Evolutionary conservation across 2,888 invertebrate genomes (phyloP).

Genomic region (Agrilus mali): DNA sequence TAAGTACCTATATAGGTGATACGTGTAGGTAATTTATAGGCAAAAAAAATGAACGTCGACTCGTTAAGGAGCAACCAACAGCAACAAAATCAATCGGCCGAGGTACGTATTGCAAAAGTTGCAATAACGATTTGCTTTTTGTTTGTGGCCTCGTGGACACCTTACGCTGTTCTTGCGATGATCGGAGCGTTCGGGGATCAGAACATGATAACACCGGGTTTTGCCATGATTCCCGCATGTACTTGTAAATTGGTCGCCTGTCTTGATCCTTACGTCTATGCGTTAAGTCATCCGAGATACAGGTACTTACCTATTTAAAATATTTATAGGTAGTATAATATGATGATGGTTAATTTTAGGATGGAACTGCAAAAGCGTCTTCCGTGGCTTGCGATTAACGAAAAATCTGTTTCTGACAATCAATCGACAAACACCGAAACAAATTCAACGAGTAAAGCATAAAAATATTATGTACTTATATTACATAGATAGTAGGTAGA

Average conservation of each 20-base stretch:
- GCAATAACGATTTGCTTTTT: constrained; percentile 78
- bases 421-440: constrained; percentile 44
- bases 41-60: constrained; percentile 86
- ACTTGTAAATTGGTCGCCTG: constrained; percentile 83
- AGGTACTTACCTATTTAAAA: too few relatives aligned
- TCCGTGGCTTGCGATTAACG: constrained; percentile 65
- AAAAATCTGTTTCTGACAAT: constrained; percentile 42
- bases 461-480: too few relatives aligned
- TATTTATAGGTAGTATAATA: too few relatives aligned
- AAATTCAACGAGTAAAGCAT: constrained; percentile 25
- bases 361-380: constrained; percentile 68
- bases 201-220: constrained; percentile 57
- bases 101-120: constrained; percentile 77
- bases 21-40: constrained; percentile 31
- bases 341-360: constrained; percentile 32
- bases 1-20: neutral
- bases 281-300: constrained; percentile 82
- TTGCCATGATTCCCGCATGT: constrained; percentile 77
- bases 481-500: too few relatives aligned
- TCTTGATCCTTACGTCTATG: constrained; percentile 83
- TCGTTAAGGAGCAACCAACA: constrained; percentile 62
- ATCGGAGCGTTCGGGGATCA: constrained; percentile 74
- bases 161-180: constrained; percentile 72
- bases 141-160: constrained; percentile 81
- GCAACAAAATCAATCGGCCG: constrained; percentile 56